Evolutionary conservation across 2,888 invertebrate genomes (phyloP).

Genomic region (Rhyacophila evoluta): DNA sequence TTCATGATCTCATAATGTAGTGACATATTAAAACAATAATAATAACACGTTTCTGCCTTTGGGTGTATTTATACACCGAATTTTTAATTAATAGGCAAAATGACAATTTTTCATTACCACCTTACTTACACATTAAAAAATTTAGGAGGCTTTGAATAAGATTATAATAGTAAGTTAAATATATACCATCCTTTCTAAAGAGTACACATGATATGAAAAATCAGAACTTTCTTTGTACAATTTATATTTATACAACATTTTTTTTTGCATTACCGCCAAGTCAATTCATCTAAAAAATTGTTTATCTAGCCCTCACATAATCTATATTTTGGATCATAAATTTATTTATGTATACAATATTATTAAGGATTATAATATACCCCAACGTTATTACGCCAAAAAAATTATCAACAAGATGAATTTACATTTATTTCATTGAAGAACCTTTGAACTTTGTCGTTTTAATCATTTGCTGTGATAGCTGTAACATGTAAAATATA

Average conservation of each 20-base stretch:
- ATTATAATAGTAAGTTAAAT: background rate
- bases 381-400: background rate
- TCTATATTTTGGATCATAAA: too few relatives aligned
- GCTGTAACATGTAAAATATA: slow-evolving; percentile 2
- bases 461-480: slow-evolving; percentile 1
- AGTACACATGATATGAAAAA: too few relatives aligned
- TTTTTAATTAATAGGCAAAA: slow-evolving; percentile 6
- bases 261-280: background rate
- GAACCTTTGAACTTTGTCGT: background rate
- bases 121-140: slow-evolving; percentile 11
- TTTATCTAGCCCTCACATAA: too few relatives aligned
- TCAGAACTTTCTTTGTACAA: too few relatives aligned
- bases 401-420: background rate
- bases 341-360: too few relatives aligned
- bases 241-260: background rate
- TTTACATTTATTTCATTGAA: too few relatives aligned
- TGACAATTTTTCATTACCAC: slow-evolving; percentile 25
- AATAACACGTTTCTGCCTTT: slow-evolving; percentile 31
- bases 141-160: background rate
- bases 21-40: slow-evolving; percentile 21
- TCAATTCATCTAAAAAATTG: background rate
- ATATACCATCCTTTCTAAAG: background rate
- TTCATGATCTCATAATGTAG: slow-evolving; percentile 39
- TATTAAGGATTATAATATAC: too few relatives aligned
- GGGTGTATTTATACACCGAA: background rate